Base-by-base conservation (phyloP, 1,140 invertebrate genomes). In the Adelges cooleyi region DNA sequence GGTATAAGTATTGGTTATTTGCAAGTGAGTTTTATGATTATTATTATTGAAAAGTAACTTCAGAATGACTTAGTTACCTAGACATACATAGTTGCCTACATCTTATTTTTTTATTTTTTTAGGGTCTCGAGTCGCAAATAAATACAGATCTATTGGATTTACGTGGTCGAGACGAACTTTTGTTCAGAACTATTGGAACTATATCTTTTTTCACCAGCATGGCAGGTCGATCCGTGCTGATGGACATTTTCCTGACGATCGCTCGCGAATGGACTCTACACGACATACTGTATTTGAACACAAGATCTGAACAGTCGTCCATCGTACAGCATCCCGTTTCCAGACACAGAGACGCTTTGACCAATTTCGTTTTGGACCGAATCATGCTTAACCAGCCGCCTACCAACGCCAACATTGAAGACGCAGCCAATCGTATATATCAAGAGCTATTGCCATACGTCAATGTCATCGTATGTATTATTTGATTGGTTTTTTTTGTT, bases 401-500 rank as follows among this genome's bases (percentile, higher is more conserved):
- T 1, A 59, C 4, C 15, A 29, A 29, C 46, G 33, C 38, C 22
- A 56, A 22, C 2, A 46, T 62, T 0, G 56, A 62, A 18, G 25
- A 48, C 20, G 56, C 56, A 18, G 56, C 42, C 15, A 18, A 62
- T 62, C 56, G 56, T 9, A 15, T 62, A 27, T 46, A 15, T 62
- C 10, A 27, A 48, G 56, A 62, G 9, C 11, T 62, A 13, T 9
- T 62, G 8, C 22, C 42, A 29, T 62, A 46, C n/a, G 29, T 62
- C 20, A 48, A 62, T 33, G 27, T 62, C 18, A 20, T 62, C 29
- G 56, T 62, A 62, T 46, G 56, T 62, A 15, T 4, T 42, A 29
- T 29, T 11, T 29, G 11, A 6, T 6, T 6, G 5, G 11, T 33
- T 33, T 5, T 33, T 33, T 33, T 33, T 33, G 29, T 33, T 6